phyloP scores from a whole-genome alignment of 2,888 invertebrate species.

The Stramonita haemastoma region DNA sequence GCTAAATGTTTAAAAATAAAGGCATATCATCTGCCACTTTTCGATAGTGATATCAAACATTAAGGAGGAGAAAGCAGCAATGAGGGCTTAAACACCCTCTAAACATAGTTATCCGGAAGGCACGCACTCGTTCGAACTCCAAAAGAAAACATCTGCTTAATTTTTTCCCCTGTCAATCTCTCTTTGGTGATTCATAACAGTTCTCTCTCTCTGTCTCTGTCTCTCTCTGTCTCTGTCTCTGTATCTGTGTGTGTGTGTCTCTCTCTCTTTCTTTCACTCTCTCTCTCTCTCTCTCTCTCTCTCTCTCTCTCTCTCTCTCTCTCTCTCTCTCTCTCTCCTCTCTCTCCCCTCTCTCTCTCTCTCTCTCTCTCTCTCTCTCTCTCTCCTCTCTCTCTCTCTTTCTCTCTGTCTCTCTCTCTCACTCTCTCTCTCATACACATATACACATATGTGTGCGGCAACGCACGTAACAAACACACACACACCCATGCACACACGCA shows the following conservation, averaged over 20 bases:
- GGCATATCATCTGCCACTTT: too few species aligned
- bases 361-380: not conserved
- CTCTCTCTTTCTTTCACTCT: not conserved
- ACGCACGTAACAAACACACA: too few species aligned
- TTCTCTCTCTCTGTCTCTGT: not conserved
- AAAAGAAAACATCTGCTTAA: too few species aligned
- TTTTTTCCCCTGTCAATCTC: not conserved
- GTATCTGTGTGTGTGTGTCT: not conserved
- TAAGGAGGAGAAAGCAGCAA: too few species aligned
- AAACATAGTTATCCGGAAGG: too few species aligned
- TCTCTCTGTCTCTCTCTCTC: constrained; percentile 17
- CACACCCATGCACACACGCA: too few species aligned
- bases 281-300: not conserved
- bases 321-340: not conserved
- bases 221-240: not conserved
- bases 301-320: not conserved
- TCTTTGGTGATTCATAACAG: too few species aligned
- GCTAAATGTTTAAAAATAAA: too few species aligned
- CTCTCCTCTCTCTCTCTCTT: not conserved
- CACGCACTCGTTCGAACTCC: too few species aligned
- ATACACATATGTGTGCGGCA: too few species aligned
- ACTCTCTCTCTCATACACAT: not conserved
- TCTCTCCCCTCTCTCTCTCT: not conserved
- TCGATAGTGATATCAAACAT: too few species aligned
- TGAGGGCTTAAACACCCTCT: too few species aligned